phyloP scores from a whole-genome alignment of 1,140 invertebrate species.

The Nomia melanderi region DNA sequence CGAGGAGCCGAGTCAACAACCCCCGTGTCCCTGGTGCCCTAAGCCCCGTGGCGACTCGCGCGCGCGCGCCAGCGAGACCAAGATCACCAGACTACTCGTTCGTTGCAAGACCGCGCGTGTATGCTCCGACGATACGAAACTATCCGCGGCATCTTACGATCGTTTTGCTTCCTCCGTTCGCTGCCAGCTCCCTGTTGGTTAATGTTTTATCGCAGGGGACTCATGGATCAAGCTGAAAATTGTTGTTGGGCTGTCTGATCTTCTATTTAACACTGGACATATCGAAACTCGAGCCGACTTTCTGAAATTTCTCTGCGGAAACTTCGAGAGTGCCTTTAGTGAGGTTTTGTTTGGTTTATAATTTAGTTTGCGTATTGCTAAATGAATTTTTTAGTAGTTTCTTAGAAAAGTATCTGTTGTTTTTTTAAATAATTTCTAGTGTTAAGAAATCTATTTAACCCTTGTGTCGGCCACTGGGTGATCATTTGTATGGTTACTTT shows the following conservation, averaged over 20 bases:
- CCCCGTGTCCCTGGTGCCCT: conserved; percentile 54
- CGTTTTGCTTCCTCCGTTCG: not conserved
- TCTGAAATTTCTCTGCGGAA: too few species aligned
- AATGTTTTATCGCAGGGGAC: not conserved
- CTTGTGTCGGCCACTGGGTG: too few species aligned
- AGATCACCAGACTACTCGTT: conserved; percentile 19
- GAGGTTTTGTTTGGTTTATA: too few species aligned
- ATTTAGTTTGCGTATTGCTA: too few species aligned
- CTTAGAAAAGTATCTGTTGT: too few species aligned
- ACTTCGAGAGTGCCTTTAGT: too few species aligned
- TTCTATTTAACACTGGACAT: not conserved
- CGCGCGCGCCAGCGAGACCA: not conserved
- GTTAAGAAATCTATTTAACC: too few species aligned
- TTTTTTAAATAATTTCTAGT: too few species aligned
- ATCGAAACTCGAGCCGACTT: too few species aligned
- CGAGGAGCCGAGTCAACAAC: conserved; percentile 66
- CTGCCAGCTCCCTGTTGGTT: not conserved
- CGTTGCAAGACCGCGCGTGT: not conserved
- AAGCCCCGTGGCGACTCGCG: conserved; percentile 42
- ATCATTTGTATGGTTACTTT: too few species aligned
- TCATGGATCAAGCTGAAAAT: not conserved
- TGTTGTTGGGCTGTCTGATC: not conserved
- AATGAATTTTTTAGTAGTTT: too few species aligned
- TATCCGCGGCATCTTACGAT: conserved; percentile 8
- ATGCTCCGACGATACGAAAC: not conserved